Conservation (phyloP, 2,888 invertebrate species). For the Idaea biselata region DNA sequence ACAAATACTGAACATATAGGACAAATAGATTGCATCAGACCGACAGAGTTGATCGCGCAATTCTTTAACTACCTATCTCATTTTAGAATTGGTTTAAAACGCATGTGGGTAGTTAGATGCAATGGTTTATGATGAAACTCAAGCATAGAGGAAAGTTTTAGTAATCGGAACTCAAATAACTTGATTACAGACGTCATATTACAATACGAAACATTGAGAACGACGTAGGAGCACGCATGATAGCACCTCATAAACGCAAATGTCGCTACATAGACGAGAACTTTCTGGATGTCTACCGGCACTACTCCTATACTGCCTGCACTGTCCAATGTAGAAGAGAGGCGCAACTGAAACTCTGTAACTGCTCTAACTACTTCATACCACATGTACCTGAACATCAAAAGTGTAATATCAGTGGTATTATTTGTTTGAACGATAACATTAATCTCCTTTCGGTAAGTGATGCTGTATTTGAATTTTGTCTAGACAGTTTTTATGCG, state of each 20-base stretch:
- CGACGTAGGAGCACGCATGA: constrained; percentile 82
- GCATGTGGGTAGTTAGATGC: too few relatives aligned
- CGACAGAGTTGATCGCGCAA: neutral
- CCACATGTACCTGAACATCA: constrained; percentile 80
- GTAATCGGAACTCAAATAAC: too few relatives aligned
- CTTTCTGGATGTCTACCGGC: constrained; percentile 76
- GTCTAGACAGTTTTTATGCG: neutral
- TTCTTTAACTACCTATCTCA: too few relatives aligned
- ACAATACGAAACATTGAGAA: constrained; percentile 84
- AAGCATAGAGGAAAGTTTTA: too few relatives aligned
- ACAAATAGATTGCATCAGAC: neutral
- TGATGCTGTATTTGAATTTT: constrained; percentile 16
- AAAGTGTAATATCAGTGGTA: constrained; percentile 84
- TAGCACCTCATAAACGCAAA: constrained; percentile 84
- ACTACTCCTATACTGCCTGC: constrained; percentile 87
- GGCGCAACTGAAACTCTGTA: constrained; percentile 83
- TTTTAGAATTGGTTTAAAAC: neutral
- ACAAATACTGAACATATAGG: neutral
- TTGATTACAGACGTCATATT: constrained; percentile 70
- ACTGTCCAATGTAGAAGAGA: constrained; percentile 86
- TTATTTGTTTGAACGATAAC: constrained; percentile 84
- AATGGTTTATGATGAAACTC: neutral
- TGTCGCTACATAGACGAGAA: constrained; percentile 88
- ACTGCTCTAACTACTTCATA: constrained; percentile 86
- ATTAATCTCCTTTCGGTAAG: constrained; percentile 83